Evolutionary conservation across 2,888 invertebrate genomes (phyloP).

Genomic region (Melanostoma scalare): DNA sequence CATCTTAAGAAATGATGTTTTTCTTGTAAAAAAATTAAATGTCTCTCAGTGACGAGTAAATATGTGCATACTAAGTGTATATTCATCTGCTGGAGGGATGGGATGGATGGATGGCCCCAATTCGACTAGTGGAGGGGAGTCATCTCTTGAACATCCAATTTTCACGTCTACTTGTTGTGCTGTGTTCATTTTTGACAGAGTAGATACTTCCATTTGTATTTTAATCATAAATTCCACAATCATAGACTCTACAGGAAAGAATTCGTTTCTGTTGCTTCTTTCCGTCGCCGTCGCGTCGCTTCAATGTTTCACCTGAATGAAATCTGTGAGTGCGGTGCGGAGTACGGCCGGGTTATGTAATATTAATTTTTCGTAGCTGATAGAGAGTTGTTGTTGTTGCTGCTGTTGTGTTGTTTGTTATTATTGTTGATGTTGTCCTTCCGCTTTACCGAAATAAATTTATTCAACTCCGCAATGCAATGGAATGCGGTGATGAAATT

Average conservation of each 20-base stretch:
- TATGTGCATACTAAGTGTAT: constrained; percentile 24
- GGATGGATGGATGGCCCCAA: not conserved
- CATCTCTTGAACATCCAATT: constrained; percentile 31
- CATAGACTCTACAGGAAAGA: constrained; percentile 36
- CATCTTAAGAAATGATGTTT: not conserved
- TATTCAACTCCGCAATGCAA: constrained; percentile 61
- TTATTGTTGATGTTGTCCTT: constrained; percentile 29
- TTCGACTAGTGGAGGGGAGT: not conserved
- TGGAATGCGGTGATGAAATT: constrained; percentile 68
- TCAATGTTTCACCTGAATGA: constrained; percentile 62
- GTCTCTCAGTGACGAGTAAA: constrained; percentile 34
- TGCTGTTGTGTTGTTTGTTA: constrained; percentile 29
- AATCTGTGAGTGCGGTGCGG: constrained; percentile 23
- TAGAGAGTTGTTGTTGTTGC: too few relatives aligned
- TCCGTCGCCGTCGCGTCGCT: constrained; percentile 8
- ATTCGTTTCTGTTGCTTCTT: constrained; percentile 16
- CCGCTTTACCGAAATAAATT: constrained; percentile 45
- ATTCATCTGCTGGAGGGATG: not conserved
- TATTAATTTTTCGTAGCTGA: constrained; percentile 21
- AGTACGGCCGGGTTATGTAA: constrained; percentile 2
- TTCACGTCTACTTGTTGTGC: constrained; percentile 26
- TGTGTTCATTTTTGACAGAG: constrained; percentile 47
- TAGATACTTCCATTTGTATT: constrained; percentile 32
- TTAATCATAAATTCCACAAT: constrained; percentile 67
- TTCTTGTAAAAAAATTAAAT: constrained; percentile 34